These are phyloP conservation scores for Hyalella azteca DNA, from an alignment of 2,888 invertebrate species.

Conservation along the genomic window DNA sequence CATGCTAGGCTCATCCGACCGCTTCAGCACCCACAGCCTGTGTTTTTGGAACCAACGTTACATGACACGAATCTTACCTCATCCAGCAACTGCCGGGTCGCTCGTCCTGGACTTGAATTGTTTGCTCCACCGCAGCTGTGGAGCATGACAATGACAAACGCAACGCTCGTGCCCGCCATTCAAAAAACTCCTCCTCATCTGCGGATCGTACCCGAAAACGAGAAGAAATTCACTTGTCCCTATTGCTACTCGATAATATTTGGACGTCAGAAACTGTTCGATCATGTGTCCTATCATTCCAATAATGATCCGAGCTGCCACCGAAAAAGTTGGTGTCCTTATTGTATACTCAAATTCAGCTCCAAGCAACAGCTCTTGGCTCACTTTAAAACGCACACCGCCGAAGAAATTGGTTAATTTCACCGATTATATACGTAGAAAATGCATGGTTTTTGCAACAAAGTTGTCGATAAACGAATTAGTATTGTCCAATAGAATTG, in stretches of 20 bases:
- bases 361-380: conserved; percentile 45
- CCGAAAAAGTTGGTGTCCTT: conserved; percentile 46
- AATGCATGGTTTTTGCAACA: too few species aligned
- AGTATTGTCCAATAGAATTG: too few species aligned
- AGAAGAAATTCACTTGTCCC: conserved; percentile 50
- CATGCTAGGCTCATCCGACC: not conserved
- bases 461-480: too few species aligned
- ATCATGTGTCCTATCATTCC: conserved; percentile 46
- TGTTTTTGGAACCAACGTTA: too few species aligned
- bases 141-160: not conserved
- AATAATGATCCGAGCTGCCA: conserved; percentile 9
- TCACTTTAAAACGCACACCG: conserved; percentile 46
- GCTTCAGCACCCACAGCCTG: not conserved
- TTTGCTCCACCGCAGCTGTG: not conserved
- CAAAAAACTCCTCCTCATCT: not conserved
- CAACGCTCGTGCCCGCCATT: not conserved
- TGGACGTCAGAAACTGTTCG: conserved; percentile 44
- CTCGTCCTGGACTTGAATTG: not conserved
- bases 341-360: conserved; percentile 49
- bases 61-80: too few species aligned
- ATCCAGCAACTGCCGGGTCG: not conserved
- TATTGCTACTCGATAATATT: conserved; percentile 44
- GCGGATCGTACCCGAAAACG: conserved; percentile 16
- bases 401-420: conserved; percentile 24
- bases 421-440: too few species aligned